Evolutionary conservation across 2,113 vertebrate genomes (phyloP).

Genomic region (Ochotona princeps): DNA sequence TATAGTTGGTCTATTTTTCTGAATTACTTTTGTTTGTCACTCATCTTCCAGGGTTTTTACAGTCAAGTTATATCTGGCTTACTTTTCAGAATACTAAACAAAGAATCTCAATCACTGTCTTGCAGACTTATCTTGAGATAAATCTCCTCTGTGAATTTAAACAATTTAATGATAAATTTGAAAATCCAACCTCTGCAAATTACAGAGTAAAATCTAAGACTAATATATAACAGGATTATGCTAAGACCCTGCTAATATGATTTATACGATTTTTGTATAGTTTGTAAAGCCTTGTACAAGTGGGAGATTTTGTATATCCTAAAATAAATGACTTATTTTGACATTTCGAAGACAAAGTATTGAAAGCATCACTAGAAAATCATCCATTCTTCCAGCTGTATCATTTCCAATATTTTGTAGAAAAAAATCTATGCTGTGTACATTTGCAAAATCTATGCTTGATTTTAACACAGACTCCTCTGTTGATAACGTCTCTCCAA

Average conservation of each 20-base stretch:
- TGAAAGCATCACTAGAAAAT: background rate
- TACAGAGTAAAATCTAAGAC: background rate
- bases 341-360: background rate
- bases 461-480: background rate
- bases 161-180: background rate
- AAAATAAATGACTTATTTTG: slow-evolving; percentile 13
- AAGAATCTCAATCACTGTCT: background rate
- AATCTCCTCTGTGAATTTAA: background rate
- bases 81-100: slow-evolving; percentile 8
- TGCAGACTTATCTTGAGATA: background rate
- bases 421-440: background rate
- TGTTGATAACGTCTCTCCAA: background rate
- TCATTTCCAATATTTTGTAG: background rate
- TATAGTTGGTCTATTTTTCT: background rate
- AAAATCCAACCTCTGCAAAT: background rate
- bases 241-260: background rate
- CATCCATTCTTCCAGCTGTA: background rate
- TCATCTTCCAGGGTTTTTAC: background rate
- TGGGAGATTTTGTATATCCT: background rate
- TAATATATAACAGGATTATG: background rate
- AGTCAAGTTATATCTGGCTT: background rate
- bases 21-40: slow-evolving; percentile 4
- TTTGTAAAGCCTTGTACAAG: background rate
- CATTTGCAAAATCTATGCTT: background rate
- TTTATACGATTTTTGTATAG: background rate